These are phyloP conservation scores for Callyntrura sp. DNA, from an alignment of 2,888 invertebrate genomes.

Conservation along the genomic window DNA sequence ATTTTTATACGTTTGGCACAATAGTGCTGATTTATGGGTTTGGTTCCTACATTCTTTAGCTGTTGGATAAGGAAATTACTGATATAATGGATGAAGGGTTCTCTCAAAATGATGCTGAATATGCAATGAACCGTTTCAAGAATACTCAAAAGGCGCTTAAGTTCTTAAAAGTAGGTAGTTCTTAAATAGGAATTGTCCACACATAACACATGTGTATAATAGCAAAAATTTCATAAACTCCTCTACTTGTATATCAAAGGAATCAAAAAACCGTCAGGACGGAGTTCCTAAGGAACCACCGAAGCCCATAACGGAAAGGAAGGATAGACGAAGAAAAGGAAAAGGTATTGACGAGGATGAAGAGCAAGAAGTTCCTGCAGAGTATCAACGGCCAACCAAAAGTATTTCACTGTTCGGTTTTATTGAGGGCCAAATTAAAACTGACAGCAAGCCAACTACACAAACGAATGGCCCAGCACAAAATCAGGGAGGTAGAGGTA, in stretches of 20 bases:
- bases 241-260: too few species aligned
- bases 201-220: too few species aligned
- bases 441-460: conserved; percentile 47
- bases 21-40: not conserved
- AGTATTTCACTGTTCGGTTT: conserved; percentile 83
- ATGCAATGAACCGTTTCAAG: conserved; percentile 80
- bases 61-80: conserved; percentile 81
- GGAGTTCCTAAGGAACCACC: conserved; percentile 45
- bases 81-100: conserved; percentile 83
- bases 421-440: conserved; percentile 80
- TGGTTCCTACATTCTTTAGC: too few species aligned
- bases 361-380: conserved; percentile 80
- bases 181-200: too few species aligned
- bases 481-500: conserved; percentile 11
- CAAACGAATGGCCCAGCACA: conserved; percentile 35
- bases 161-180: conserved; percentile 80
- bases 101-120: conserved; percentile 80
- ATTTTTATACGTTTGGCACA: not conserved
- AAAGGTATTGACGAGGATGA: conserved; percentile 78
- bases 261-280: conserved; percentile 57
- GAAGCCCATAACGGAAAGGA: conserved; percentile 52
- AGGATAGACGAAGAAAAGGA: conserved; percentile 63
- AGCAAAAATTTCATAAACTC: too few species aligned
- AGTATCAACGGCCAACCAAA: conserved; percentile 80
- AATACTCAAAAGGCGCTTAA: conserved; percentile 81